Base-by-base conservation (phyloP, 2,797 vertebrate species). In the Gymnocypris eckloni region DNA sequence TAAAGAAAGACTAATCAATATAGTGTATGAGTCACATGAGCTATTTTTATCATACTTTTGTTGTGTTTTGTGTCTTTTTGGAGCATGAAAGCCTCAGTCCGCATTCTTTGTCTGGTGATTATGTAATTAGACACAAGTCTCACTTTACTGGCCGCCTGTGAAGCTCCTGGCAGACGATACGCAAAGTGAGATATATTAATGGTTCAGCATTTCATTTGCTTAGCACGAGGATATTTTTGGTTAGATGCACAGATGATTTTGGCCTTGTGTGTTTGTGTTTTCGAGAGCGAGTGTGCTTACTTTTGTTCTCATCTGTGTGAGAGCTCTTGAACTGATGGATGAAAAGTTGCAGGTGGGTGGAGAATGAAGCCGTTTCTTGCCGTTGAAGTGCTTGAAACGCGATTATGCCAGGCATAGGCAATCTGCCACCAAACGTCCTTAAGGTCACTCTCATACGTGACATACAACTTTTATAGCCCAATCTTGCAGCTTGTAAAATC, bases 301-400 rank as follows among this genome's bases (percentile, higher is more conserved):
- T 76, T 87, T 90, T 91, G 90, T 93, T 90, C 66, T 85, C n/a
- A 48, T 79, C 66, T 37, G 16, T 69, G 83, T n/a, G 10, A 70
- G 73, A 56, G 66, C 64, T 71, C 83, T 71, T 61, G 76, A 48
- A 89, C 89, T 93, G 82, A 83, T 88, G 83, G 81, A 79, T 82
- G 86, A 56, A 54, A 79, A 86, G 87, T 84, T 86, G 86, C 83
- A 90, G 89, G 94, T 93, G 93, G 94, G 93, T 93, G 90, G 89
- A 87, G 91, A 92, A 93, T 87, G 90, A 88, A 93, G 93, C 90
- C 87, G 90, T 87, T 89, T 92, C 91, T 91, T 86, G 90, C 91
- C 90, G 88, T 88, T 90, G 88, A 91, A 93, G 90, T 92, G 92
- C 93, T 91, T 94, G 92, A 94, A 94, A 95, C 90, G 16, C 20